A percentile compares a stretch with the other conserved stretches of the same genome.
These are phyloP conservation scores for Tadarida brasiliensis DNA, from an alignment of 2,797 vertebrate genomes.

Conservation along the genomic window DNA sequence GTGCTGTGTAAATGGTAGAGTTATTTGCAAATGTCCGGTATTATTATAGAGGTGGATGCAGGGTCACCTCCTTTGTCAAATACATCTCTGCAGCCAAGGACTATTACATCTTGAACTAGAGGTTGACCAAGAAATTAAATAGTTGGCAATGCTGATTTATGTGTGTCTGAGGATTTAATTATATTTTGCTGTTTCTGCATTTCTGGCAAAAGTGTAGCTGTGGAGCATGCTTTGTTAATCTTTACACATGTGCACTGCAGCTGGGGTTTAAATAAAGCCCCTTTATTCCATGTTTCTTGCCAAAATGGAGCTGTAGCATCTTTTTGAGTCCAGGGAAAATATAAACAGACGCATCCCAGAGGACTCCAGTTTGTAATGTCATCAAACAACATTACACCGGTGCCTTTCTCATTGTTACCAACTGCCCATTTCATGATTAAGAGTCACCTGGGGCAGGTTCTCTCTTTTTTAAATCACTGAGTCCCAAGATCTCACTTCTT, in stretches of 20 bases:
- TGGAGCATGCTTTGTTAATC: conserved; percentile 64
- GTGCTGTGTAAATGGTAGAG: not conserved
- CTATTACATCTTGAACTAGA: conserved; percentile 36
- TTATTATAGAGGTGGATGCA: not conserved
- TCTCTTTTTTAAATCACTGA: not conserved
- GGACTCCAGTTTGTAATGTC: conserved; percentile 31
- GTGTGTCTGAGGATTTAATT: conserved; percentile 61
- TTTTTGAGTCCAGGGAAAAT: conserved; percentile 55
- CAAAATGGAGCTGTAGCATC: conserved; percentile 57
- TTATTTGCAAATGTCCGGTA: not conserved
- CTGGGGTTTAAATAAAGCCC: conserved; percentile 72
- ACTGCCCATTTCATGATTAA: not conserved
- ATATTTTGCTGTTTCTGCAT: conserved; percentile 65
- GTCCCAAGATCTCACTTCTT: not conserved
- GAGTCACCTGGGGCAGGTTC: not conserved
- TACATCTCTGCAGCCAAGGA: not conserved
- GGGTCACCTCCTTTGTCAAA: not conserved
- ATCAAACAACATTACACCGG: not conserved
- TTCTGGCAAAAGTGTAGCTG: conserved; percentile 62
- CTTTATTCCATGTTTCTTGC: conserved; percentile 26
- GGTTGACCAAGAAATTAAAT: conserved; percentile 54
- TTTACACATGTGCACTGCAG: conserved; percentile 65
- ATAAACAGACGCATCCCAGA: conserved; percentile 54
- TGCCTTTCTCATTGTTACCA: not conserved
- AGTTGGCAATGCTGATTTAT: conserved; percentile 36